Percentiles rank a stretch among this genome's conserved stretches.
These are phyloP conservation scores for Tachuris rubrigastra DNA, from an alignment of 2,113 vertebrate genomes.

Conservation along the genomic window DNA sequence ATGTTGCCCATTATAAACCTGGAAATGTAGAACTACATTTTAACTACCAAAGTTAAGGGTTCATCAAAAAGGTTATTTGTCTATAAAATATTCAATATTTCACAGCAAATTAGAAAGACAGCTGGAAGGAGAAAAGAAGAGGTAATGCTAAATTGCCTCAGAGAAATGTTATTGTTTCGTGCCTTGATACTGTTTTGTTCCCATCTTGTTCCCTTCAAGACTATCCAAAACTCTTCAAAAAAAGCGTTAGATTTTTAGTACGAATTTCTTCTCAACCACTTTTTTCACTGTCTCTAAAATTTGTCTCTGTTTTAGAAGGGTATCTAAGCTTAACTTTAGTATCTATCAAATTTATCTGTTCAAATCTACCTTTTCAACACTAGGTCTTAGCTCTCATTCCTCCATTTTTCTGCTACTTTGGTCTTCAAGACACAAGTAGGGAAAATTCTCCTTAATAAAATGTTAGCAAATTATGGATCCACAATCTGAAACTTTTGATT, in stretches of 20 bases:
- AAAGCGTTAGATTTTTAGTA: neutral
- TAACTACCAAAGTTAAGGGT: neutral
- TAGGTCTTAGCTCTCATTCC: neutral
- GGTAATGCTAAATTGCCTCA: accelerated
- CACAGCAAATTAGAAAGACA: neutral
- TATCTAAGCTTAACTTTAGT: neutral
- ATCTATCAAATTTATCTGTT: neutral
- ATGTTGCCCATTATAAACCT: neutral
- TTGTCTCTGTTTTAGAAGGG: neutral
- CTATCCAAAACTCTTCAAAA: neutral
- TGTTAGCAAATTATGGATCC: neutral
- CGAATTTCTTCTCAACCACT: neutral
- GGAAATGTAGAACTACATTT: neutral
- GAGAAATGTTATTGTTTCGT: neutral
- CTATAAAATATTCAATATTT: neutral
- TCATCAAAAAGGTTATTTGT: neutral
- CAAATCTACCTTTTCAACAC: neutral
- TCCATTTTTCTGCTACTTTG: neutral
- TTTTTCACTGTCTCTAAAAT: neutral
- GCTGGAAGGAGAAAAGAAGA: neutral
- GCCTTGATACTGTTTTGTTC: neutral
- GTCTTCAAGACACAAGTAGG: neutral
- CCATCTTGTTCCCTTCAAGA: neutral
- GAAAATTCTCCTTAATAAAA: neutral
- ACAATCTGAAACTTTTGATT: neutral